These are phyloP conservation scores for Bos indicus DNA, from an alignment of 2,113 vertebrate species.

Conservation along the genomic window DNA sequence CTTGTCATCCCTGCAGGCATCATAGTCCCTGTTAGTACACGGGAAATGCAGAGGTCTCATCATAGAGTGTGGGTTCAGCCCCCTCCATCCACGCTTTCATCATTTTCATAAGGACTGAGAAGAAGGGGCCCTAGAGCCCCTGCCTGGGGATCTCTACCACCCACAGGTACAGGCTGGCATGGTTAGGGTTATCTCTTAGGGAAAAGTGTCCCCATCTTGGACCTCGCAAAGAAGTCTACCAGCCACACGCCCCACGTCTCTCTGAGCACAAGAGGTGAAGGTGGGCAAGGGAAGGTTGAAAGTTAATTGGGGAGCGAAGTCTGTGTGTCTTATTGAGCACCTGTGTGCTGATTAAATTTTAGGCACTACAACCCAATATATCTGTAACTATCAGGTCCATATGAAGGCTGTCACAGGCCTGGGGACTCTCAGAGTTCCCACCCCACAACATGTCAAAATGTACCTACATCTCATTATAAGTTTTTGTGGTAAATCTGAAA, in stretches of 20 bases:
- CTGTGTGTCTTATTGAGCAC: neutral
- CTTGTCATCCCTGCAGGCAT: neutral
- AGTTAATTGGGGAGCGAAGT: neutral
- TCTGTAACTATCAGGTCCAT: neutral
- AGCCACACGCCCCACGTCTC: rapidly evolving
- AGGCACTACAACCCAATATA: neutral
- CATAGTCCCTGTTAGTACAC: neutral
- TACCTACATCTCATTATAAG: neutral
- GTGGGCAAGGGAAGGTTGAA: neutral
- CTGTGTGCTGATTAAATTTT: neutral
- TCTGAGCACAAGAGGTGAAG: neutral
- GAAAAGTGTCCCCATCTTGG: neutral
- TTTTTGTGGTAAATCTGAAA: neutral
- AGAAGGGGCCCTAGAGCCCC: neutral
- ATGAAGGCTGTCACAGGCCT: neutral
- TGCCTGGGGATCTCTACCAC: neutral
- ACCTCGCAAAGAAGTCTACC: neutral
- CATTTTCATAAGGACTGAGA: neutral
- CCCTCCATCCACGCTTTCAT: neutral
- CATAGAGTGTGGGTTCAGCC: neutral
- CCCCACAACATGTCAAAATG: neutral
- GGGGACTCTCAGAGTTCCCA: neutral
- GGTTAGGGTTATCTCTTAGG: neutral
- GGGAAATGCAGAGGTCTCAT: neutral
- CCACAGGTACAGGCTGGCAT: neutral